Percentiles rank a stretch among this genome's conserved stretches.
Conservation (phyloP, 2,888 invertebrate species). For the Carterocephalus palaemon region DNA sequence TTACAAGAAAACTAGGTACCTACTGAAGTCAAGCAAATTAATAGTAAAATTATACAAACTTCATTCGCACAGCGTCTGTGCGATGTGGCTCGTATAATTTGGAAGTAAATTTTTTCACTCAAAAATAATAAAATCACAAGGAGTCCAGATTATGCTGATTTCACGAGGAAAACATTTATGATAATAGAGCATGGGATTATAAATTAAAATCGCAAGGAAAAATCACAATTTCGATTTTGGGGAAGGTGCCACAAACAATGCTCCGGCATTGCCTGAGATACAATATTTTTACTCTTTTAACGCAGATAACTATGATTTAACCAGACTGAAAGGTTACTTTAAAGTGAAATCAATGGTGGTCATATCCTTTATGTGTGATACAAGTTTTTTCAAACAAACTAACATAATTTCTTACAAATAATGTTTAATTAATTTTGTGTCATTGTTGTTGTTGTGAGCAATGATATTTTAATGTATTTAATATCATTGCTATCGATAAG, state of each 20-base stretch:
- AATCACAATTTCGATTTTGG: constrained; percentile 33
- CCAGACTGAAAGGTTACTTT: too few relatives aligned
- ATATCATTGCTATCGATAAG: too few relatives aligned
- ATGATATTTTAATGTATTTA: too few relatives aligned
- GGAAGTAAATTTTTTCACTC: constrained; percentile 12
- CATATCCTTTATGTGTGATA: too few relatives aligned
- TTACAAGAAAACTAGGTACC: constrained; percentile 15
- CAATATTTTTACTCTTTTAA: too few relatives aligned
- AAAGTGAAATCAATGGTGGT: too few relatives aligned
- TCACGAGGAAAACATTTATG: constrained; percentile 40
- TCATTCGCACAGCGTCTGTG: constrained; percentile 4
- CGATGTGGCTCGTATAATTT: constrained; percentile 9
- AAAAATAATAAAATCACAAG: constrained; percentile 17
- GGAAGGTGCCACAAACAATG: not conserved
- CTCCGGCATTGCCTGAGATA: not conserved
- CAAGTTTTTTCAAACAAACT: too few relatives aligned
- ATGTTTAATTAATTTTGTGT: too few relatives aligned
- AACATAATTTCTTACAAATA: too few relatives aligned
- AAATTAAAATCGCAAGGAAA: constrained; percentile 42
- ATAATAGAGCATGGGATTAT: constrained; percentile 39
- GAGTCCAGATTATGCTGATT: constrained; percentile 30
- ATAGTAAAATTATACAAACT: constrained; percentile 20
- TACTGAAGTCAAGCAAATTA: constrained; percentile 17
- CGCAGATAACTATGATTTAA: too few relatives aligned
- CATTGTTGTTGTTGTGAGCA: too few relatives aligned